Conservation (phyloP, 2,888 invertebrate genomes). For the Melieria omissa region DNA sequence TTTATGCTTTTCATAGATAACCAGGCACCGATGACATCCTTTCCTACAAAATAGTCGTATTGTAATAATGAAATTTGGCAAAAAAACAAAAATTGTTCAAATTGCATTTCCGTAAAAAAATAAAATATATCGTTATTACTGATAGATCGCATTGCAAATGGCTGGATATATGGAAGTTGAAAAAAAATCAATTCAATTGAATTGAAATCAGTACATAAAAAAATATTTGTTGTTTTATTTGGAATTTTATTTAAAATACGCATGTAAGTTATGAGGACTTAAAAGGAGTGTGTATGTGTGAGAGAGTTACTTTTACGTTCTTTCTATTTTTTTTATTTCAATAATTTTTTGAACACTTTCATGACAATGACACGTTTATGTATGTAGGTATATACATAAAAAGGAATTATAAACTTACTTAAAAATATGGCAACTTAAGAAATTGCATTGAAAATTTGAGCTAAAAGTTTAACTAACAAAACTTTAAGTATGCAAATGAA, state of each 20-base stretch:
- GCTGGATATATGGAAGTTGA: too few species aligned
- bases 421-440: too few species aligned
- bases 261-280: neutral
- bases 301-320: neutral
- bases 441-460: too few species aligned
- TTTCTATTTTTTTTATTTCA: neutral
- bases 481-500: too few species aligned
- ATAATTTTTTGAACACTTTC: slow-evolving; percentile 11
- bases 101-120: slow-evolving; percentile 11
- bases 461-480: too few species aligned
- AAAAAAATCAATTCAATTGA: too few species aligned
- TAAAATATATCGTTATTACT: slow-evolving; percentile 1
- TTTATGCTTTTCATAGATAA: slow-evolving; percentile 93
- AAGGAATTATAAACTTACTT: too few species aligned
- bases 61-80: too few species aligned
- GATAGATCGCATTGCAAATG: too few species aligned
- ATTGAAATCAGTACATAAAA: neutral
- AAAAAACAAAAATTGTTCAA: neutral
- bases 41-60: slow-evolving; percentile 73
- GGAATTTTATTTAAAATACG: neutral
- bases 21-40: slow-evolving; percentile 93
- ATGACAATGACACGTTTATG: neutral
- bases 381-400: slow-evolving; percentile 7
- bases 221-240: neutral
- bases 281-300: neutral